Conservation (phyloP, 2,113 vertebrate species). For the Pituophis catenifer region DNA sequence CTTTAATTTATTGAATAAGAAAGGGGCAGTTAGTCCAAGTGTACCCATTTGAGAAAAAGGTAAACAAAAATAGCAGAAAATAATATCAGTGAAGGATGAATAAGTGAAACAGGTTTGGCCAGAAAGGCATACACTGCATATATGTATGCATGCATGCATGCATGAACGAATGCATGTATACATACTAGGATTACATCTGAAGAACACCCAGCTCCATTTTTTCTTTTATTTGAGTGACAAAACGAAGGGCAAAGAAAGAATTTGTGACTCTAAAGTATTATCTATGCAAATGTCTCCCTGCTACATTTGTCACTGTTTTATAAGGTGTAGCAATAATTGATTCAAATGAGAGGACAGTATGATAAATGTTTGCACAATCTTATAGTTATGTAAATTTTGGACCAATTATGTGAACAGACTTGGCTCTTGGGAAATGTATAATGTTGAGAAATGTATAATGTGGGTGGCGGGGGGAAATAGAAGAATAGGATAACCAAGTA, state of each 20-base stretch:
- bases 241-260: not conserved
- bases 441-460: not conserved
- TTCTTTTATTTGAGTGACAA: not conserved
- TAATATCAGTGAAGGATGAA: no score
- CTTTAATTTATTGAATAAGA: no score
- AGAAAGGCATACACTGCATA: no score
- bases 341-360: not conserved
- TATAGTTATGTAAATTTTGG: not conserved
- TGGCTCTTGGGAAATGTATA: not conserved
- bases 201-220: not conserved
- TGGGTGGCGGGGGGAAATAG: not conserved
- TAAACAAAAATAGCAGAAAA: no score
- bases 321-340: not conserved
- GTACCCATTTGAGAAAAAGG: no score
- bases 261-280: not conserved
- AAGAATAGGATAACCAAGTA: not conserved
- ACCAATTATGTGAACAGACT: not conserved
- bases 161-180: no score
- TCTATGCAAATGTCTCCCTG: not conserved
- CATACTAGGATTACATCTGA: not conserved
- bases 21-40: no score
- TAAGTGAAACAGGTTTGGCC: no score
- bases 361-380: not conserved
- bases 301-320: not conserved
- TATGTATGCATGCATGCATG: no score